phyloP scores from a whole-genome alignment of 35 echinoderm and acorn worm species.

The Apostichopus californicus region DNA sequence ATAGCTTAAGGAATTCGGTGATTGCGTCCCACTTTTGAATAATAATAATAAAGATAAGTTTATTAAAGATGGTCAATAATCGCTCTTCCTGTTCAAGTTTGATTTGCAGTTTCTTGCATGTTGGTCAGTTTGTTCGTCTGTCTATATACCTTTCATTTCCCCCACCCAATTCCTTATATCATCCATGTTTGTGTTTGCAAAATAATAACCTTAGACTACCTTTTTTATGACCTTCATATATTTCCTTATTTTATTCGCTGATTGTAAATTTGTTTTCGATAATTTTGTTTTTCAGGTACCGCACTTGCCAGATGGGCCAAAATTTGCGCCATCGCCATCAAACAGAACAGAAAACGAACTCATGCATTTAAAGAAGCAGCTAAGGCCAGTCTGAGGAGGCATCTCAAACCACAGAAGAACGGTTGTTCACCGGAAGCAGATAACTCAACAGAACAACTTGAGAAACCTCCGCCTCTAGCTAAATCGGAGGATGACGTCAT shows the following conservation, averaged over 20 bases:
- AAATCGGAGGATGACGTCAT: background rate
- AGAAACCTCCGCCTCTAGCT: background rate
- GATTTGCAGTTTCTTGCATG: too few species aligned
- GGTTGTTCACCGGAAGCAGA: background rate
- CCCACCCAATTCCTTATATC: too few species aligned
- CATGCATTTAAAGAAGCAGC: slow-evolving; percentile 50
- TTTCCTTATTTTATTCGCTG: background rate
- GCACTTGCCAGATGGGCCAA: slow-evolving; percentile 61
- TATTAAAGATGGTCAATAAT: too few species aligned
- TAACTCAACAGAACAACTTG: background rate
- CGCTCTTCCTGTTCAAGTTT: too few species aligned
- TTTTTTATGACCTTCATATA: too few species aligned
- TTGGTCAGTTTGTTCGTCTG: too few species aligned
- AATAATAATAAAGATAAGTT: too few species aligned
- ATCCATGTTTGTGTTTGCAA: too few species aligned
- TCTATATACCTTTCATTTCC: too few species aligned
- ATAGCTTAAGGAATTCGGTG: too few species aligned
- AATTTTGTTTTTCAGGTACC: slow-evolving; percentile 25
- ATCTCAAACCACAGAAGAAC: slow-evolving; percentile 48
- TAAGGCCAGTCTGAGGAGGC: slow-evolving; percentile 52
- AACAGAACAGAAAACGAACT: slow-evolving; percentile 39
- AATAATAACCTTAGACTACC: too few species aligned
- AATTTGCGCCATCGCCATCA: slow-evolving; percentile 59
- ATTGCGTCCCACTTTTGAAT: too few species aligned
- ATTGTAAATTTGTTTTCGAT: background rate